phyloP scores from a whole-genome alignment of 2,113 vertebrate genomes.

The Ciconia maguari region DNA sequence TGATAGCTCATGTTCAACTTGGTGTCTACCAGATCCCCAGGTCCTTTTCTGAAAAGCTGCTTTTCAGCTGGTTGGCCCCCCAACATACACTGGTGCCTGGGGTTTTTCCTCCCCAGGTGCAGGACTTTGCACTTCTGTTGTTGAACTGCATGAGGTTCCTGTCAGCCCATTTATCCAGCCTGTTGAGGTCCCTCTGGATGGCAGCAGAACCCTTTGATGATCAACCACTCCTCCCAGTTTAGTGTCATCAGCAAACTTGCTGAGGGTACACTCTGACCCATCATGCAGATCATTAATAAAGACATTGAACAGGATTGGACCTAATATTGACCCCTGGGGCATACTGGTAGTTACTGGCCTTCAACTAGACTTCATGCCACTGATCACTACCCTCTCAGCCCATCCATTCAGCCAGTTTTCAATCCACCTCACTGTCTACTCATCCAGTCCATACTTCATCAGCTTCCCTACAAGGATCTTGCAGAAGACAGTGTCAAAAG shows the following conservation, averaged over 20 bases:
- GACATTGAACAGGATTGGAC: not conserved
- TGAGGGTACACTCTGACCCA: not conserved
- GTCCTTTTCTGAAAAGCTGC: not conserved
- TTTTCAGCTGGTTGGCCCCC: not conserved
- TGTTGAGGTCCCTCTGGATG: not conserved
- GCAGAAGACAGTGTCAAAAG: not conserved
- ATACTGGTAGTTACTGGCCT: not conserved
- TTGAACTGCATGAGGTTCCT: not conserved
- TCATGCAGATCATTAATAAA: not conserved
- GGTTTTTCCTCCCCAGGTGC: not conserved
- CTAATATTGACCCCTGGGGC: not conserved
- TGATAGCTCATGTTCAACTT: not conserved
- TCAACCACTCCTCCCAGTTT: not conserved
- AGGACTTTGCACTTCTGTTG: not conserved
- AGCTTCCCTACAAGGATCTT: not conserved
- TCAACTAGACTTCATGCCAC: not conserved
- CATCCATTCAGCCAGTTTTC: not conserved
- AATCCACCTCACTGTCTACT: not conserved
- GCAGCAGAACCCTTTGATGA: not conserved
- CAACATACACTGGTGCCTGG: not conserved
- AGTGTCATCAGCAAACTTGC: not conserved
- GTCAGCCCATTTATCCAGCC: not conserved
- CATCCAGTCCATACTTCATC: not conserved
- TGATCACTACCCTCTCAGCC: not conserved
- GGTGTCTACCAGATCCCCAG: not conserved